Percentiles rank a stretch among this genome's conserved stretches.
These are phyloP conservation scores for Callipepla squamata DNA, from an alignment of 2,113 vertebrate genomes.

Conservation along the genomic window DNA sequence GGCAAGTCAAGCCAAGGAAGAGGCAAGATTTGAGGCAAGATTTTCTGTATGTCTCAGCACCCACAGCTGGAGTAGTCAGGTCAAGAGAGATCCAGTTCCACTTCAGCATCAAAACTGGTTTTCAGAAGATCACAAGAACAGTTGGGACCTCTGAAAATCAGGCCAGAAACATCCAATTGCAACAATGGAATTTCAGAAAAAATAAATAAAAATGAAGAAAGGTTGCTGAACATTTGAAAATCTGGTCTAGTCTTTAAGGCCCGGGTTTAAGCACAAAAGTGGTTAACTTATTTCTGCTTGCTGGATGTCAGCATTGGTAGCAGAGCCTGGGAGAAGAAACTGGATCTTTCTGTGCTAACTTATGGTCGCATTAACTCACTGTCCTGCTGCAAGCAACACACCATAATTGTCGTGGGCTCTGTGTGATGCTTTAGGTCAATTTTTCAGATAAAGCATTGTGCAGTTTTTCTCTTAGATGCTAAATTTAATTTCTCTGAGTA, in stretches of 20 bases:
- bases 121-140: neutral
- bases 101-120: neutral
- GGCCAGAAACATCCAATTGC: neutral
- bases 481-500: neutral
- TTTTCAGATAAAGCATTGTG: neutral
- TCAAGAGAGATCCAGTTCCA: neutral
- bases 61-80: neutral
- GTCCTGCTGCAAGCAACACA: neutral
- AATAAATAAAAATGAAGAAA: neutral
- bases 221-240: neutral
- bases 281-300: neutral
- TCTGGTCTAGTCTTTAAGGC: neutral
- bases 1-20: neutral
- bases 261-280: neutral
- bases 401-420: neutral
- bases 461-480: neutral
- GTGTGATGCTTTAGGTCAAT: neutral
- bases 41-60: neutral
- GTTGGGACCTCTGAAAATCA: neutral
- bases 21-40: neutral
- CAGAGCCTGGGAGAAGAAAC: neutral
- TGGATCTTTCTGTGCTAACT: neutral
- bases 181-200: neutral
- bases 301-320: neutral
- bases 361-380: fast-evolving